Evolutionary conservation across 64 coral and sea anemone species (phyloP), one percentile per base, ranked within the genome.

Genomic region (Montipora foliosa): DNA sequence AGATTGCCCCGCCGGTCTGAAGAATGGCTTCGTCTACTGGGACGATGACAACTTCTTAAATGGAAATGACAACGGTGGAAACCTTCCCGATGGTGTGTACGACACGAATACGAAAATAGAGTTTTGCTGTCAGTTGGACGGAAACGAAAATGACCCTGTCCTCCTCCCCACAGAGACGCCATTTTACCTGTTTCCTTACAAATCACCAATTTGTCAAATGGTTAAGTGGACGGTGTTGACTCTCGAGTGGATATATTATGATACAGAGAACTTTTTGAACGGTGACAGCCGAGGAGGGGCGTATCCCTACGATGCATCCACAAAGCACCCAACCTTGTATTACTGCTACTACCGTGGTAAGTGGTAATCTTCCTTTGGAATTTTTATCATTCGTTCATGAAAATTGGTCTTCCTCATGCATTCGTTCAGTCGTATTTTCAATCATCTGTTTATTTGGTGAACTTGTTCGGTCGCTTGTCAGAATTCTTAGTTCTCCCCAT

Each of bases 301-400:
- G 61, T 59, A 84, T 47, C 90, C 90, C 9, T 59, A 76, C n/a
- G 9, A 69, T 6, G 79, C 79, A 46, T 19, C 48, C 29, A 11
- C 3, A 12, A 10, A 47, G 13, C 53, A 73, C 19, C 69, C 72
- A 5, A 83, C 49, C 1, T 74, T 92, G 57, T 70, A 75, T 16
- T 92, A 92, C 52, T 92, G 90, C 75, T 92, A 92, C 21, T 92
- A 92, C 45, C 90, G 44, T 12, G 79, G 90, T 92, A 52, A 92
- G 68, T 16, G 12, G 53, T 8, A 57, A 57, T 8, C 10, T 57
- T 57, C 29, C 1, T 1, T 29, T 29, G 29, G 29, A 29, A 29
- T 29, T 29, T 29, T 29, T 29, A 29, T 29, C 29, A 29, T 29
- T 29, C 29, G 29, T 29, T 29, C 29, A 29, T 29, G 29, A 29